Percentiles rank a stretch among this genome's conserved stretches.
Evolutionary conservation across 2,888 invertebrate species (phyloP).

Genomic region (Mactromeris polynyma): DNA sequence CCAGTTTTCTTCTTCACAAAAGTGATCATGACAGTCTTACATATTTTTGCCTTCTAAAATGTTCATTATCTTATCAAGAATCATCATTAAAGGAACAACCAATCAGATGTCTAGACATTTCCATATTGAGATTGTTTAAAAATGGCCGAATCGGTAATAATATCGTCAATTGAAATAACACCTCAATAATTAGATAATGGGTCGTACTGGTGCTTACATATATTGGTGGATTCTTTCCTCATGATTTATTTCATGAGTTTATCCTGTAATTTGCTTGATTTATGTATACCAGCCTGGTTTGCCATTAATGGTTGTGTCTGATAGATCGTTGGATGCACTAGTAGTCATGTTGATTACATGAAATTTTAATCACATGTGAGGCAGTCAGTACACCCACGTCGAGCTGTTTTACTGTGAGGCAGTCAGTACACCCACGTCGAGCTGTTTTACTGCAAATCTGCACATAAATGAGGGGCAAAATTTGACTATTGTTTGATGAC

Average conservation of each 20-base stretch:
- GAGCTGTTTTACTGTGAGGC: background rate
- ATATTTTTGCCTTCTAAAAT: background rate
- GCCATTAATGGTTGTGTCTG: background rate
- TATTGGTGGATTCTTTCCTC: background rate
- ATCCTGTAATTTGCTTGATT: background rate
- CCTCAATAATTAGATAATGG: background rate
- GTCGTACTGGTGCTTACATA: background rate
- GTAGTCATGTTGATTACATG: background rate
- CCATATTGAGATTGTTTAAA: background rate
- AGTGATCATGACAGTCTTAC: background rate
- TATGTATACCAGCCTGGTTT: background rate
- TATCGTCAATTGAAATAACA: background rate
- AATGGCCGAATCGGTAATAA: background rate
- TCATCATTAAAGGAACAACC: background rate
- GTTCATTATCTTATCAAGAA: background rate
- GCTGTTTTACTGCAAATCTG: background rate
- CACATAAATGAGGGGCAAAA: background rate
- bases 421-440: background rate
- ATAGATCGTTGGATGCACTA: background rate
- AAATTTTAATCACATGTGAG: background rate
- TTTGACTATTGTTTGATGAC: background rate
- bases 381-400: background rate
- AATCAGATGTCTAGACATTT: slow-evolving; percentile 2
- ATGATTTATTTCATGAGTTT: background rate
- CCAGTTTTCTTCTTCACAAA: background rate